These are phyloP conservation scores for Poeciliopsis gracilis DNA, from an alignment of 2,797 vertebrate species.

Conservation along the genomic window DNA sequence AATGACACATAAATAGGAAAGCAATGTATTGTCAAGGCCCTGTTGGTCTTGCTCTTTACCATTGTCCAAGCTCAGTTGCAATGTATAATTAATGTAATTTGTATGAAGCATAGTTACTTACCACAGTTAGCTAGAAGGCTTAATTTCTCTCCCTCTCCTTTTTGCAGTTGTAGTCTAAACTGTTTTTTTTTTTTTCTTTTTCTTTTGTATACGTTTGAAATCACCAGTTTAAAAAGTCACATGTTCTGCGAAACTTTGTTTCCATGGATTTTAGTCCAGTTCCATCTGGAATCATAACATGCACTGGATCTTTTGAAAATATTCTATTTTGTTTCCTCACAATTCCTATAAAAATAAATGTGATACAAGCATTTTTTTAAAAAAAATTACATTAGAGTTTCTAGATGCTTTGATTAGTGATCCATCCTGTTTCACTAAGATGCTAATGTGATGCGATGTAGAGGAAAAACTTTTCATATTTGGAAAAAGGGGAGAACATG, in stretches of 20 bases:
- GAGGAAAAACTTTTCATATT: neutral
- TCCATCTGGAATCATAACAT: neutral
- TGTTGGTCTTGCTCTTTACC: neutral
- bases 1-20: conserved; percentile 3
- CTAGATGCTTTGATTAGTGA: neutral
- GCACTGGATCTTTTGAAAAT: neutral
- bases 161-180: neutral
- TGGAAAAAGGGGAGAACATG: neutral
- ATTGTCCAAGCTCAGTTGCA: neutral
- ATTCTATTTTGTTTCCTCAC: neutral
- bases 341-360: neutral
- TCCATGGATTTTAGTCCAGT: neutral
- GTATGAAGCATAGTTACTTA: conserved; percentile 14
- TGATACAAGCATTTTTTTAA: neutral
- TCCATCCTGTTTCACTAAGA: neutral
- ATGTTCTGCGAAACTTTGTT: conserved; percentile 5
- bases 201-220: conserved; percentile 27
- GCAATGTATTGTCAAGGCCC: neutral
- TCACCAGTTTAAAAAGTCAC: neutral
- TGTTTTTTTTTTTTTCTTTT: too few relatives aligned
- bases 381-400: neutral
- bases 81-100: neutral
- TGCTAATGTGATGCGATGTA: neutral
- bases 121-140: neutral
- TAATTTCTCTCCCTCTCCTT: neutral